Percentiles rank a stretch among this genome's conserved stretches.
Evolutionary conservation across 2,888 invertebrate genomes (phyloP).

Genomic region (Saturnia japonica): DNA sequence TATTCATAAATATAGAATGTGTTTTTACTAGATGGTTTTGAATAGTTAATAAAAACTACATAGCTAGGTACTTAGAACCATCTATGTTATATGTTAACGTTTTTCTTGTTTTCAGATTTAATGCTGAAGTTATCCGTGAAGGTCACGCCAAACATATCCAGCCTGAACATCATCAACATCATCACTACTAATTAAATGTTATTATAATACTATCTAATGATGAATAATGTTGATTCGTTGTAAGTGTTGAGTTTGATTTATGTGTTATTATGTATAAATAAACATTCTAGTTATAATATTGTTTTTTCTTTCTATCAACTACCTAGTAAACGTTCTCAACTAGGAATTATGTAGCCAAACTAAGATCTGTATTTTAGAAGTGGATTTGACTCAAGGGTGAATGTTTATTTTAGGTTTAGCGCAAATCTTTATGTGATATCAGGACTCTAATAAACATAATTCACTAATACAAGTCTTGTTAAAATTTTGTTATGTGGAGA

Average conservation of each 20-base stretch:
- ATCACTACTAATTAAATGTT: slow-evolving; percentile 10
- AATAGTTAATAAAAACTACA: too few species aligned
- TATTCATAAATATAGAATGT: too few species aligned
- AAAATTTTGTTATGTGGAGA: too few species aligned
- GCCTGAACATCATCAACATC: slow-evolving; percentile 15
- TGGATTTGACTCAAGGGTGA: too few species aligned
- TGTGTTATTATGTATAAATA: not conserved
- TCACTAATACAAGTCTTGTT: too few species aligned
- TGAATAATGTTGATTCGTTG: not conserved
- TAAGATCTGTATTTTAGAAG: not conserved
- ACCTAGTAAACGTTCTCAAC: not conserved
- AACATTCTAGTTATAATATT: not conserved
- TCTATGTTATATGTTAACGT: not conserved
- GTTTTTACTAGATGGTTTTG: too few species aligned
- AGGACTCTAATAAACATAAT: too few species aligned
- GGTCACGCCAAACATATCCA: slow-evolving; percentile 26
- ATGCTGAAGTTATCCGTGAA: slow-evolving; percentile 33
- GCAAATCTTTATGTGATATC: too few species aligned
- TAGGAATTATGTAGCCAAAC: not conserved
- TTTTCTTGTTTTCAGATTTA: slow-evolving; percentile 18
- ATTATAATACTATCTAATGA: not conserved
- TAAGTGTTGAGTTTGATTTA: not conserved
- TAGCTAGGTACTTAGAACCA: too few species aligned
- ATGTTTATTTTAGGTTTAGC: too few species aligned
- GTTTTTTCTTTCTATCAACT: not conserved